Percentiles rank a stretch among this genome's conserved stretches.
These are phyloP conservation scores for Ptychoptera albimana DNA, from an alignment of 2,888 invertebrate species.

Conservation along the genomic window DNA sequence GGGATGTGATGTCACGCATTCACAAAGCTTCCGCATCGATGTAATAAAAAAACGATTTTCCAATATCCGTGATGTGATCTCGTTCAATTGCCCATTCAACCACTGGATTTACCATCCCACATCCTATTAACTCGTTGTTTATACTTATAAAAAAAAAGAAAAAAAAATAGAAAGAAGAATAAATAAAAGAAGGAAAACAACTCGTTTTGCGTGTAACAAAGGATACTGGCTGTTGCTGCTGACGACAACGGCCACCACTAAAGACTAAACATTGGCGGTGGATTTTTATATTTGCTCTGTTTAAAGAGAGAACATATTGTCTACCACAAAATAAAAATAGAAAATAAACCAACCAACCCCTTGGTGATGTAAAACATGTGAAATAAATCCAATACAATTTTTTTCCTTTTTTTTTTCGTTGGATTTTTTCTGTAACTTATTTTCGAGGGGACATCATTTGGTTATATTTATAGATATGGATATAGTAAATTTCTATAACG, in stretches of 20 bases:
- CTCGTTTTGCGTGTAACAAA: slow-evolving; percentile 2
- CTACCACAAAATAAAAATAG: background rate
- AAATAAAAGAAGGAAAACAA: background rate
- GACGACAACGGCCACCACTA: too few relatives aligned
- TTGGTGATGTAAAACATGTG: slow-evolving; percentile 5
- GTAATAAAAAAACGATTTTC: slow-evolving; percentile 9
- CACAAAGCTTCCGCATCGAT: background rate
- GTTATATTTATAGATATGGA: too few relatives aligned
- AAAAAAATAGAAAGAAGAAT: too few relatives aligned
- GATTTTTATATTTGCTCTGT: background rate
- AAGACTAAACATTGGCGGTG: too few relatives aligned
- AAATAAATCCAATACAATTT: slow-evolving; percentile 3
- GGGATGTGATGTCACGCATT: too few relatives aligned
- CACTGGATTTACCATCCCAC: background rate
- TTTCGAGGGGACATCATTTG: background rate
- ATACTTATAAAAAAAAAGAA: too few relatives aligned
- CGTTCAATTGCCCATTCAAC: slow-evolving; percentile 8
- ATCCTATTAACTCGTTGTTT: background rate
- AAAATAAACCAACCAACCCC: background rate
- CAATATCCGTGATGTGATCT: slow-evolving; percentile 9
- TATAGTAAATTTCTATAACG: background rate
- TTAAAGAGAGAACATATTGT: background rate
- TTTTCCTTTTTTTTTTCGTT: too few relatives aligned
- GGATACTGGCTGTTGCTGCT: background rate
- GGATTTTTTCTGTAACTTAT: background rate